A percentile compares a stretch with the other conserved stretches of the same genome.
phyloP scores from a whole-genome alignment of 1,140 invertebrate species.

The Sitophilus oryzae region DNA sequence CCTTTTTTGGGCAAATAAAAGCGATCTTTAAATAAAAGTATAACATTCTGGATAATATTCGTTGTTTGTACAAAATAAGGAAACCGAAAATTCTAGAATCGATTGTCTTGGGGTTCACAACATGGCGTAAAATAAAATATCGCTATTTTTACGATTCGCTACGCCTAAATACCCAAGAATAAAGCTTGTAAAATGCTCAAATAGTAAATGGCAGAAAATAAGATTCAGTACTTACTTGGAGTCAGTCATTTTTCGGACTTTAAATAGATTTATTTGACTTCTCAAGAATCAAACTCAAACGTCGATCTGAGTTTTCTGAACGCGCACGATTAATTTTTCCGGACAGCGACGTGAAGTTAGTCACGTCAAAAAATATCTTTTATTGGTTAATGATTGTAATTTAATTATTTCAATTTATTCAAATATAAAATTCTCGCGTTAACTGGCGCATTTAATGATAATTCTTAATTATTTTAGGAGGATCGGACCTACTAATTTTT shows the following conservation, averaged over 20 bases:
- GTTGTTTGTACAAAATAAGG: neutral
- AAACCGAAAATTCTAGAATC: constrained; percentile 29
- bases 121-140: constrained; percentile 14
- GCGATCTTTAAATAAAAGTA: no score
- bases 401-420: no score
- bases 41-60: neutral
- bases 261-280: neutral
- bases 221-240: constrained; percentile 15
- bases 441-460: no score
- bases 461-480: no score
- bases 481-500: no score
- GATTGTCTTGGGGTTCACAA: constrained; percentile 16
- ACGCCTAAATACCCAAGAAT: neutral
- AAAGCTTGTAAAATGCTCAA: neutral
- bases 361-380: neutral
- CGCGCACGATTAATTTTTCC: neutral
- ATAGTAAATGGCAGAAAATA: neutral
- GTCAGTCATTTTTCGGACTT: constrained; percentile 15
- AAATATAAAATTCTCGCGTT: no score
- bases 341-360: neutral
- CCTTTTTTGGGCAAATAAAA: no score
- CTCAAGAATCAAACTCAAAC: neutral
- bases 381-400: no score
- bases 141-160: neutral
- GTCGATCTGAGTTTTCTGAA: neutral